Evolutionary conservation across 2,797 vertebrate genomes (phyloP).

Genomic region (Sebastes wilsoni): DNA sequence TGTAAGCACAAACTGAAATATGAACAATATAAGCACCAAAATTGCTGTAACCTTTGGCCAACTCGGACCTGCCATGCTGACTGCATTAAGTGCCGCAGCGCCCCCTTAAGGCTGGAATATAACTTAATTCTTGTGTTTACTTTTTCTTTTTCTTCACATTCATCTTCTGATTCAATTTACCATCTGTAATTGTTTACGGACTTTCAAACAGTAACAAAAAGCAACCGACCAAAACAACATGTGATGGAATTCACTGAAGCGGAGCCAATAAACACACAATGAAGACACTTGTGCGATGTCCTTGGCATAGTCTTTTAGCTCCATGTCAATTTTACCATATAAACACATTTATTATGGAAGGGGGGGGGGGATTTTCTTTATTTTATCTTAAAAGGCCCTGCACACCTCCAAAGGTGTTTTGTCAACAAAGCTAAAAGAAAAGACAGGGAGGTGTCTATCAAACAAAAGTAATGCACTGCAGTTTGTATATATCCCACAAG

Average conservation of each 20-base stretch:
- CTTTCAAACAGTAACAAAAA: not conserved
- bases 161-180: conserved; percentile 14
- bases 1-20: not conserved
- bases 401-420: not conserved
- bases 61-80: not conserved
- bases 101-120: not conserved
- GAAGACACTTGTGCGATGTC: not conserved
- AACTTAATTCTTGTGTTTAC: not conserved
- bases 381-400: not conserved
- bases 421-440: not conserved
- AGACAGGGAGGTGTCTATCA: not conserved
- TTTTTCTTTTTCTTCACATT: conserved; percentile 7
- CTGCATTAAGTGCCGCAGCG: not conserved
- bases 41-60: too few relatives aligned
- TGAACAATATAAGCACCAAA: not conserved
- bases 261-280: not conserved
- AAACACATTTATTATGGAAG: not conserved
- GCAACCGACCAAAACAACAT: conserved; percentile 15
- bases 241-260: conserved; percentile 10
- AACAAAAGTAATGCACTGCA: not conserved
- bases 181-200: not conserved
- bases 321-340: not conserved
- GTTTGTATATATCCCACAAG: not conserved
- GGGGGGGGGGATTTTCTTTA: not conserved
- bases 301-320: not conserved